Evolutionary conservation across 2,888 invertebrate genomes (phyloP), one percentile per base, ranked within the genome.

Genomic region (Laspeyria flexula): DNA sequence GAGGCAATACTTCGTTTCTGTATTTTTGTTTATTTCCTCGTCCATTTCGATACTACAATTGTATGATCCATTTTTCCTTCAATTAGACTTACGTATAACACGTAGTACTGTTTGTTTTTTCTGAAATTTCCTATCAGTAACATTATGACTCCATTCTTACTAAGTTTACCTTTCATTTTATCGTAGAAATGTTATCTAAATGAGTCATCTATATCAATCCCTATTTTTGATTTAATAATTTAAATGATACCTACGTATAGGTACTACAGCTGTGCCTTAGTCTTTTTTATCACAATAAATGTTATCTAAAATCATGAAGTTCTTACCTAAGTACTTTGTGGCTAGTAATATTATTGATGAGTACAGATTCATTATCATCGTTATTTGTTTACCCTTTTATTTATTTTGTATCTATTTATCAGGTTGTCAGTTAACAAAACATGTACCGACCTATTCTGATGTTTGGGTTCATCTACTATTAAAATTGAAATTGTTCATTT

Each of bases 381-480:
- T 34, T 34, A 45, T 44, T 41, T 45, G 38, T 9, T 3, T 9
- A 27, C 10, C 38, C 15, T n/a, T 0, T 21, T 47, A 40, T 23
- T 35, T 49, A 39, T 23, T 9, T 31, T 40, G 33, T 34, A 25
- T 25, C 10, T 59, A 16, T 25, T 12, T 59, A 53, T 50, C 47
- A 43, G 42, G 18, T 5, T 40, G 46, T 35, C 30, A 47, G 38
- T 18, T 23, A 33, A 30, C 52, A 55, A 63, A 59, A 48, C 50
- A 37, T n/a, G 3, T 33, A n/a, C n/a, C n/a, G n/a, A 18, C 13
- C 43, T 40, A 59, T 59, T 59, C 51, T 60, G 18, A 11, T 43
- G 35, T 55, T 52, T 49, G 59, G 55, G 29, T 59, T 34, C 47
- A 35, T n/a, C n/a, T 31, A n/a, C 43, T 37, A 40, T 49, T 49